These are phyloP conservation scores for Microtus montanus DNA, from an alignment of 2,113 vertebrate genomes.

Conservation along the genomic window DNA sequence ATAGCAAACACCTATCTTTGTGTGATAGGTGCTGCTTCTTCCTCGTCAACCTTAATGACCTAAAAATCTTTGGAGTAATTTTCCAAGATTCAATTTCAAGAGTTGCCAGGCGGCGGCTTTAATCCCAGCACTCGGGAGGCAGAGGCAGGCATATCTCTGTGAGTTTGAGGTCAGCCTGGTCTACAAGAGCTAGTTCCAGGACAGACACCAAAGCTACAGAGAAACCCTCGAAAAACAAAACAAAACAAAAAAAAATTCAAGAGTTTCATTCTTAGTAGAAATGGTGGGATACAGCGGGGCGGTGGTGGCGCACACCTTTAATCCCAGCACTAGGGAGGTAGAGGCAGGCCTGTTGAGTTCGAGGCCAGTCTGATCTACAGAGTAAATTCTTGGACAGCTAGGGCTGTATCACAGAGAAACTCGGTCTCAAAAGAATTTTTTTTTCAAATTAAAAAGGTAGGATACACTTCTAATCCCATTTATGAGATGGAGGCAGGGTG, in stretches of 20 bases:
- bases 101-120: not conserved
- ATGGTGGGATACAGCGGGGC: not conserved
- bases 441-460: not conserved
- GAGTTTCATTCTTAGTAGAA: not conserved
- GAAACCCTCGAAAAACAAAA: no score
- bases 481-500: not conserved
- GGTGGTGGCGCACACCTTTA: not conserved
- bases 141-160: no score
- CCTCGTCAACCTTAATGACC: not conserved
- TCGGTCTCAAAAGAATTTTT: not conserved
- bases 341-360: not conserved
- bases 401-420: not conserved
- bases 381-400: not conserved
- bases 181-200: no score
- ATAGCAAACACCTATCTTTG: not conserved
- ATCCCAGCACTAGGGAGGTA: not conserved
- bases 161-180: no score
- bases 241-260: not conserved
- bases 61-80: not conserved
- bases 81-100: constrained; percentile 35
- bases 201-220: no score
- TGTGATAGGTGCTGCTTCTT: not conserved
- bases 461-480: not conserved
- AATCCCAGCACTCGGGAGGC: no score
- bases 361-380: not conserved